Conservation (phyloP, 2,113 vertebrate species). For the Chaetodon trifascialis region DNA sequence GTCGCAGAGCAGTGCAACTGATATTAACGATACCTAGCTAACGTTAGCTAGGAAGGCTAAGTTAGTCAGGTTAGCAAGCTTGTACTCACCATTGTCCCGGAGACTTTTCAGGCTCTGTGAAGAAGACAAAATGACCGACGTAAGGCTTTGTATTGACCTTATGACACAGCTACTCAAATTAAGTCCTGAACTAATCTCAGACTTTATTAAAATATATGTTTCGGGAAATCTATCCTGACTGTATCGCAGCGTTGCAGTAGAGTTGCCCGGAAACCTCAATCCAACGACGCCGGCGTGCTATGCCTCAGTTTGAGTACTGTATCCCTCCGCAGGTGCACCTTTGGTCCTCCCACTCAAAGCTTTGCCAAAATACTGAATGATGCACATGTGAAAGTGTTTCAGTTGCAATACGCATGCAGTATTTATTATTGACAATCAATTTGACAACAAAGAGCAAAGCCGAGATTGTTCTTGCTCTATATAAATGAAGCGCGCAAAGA, state of each 20-base stretch:
- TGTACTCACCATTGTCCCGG: constrained; percentile 79
- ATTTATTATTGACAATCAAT: background rate
- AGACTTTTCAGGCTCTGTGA: constrained; percentile 49
- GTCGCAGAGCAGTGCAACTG: background rate
- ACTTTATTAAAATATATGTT: background rate
- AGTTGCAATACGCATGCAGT: background rate
- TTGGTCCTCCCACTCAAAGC: constrained; percentile 1
- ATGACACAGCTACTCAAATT: background rate
- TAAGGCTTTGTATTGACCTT: background rate
- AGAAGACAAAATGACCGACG: constrained; percentile 21
- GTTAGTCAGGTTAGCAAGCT: constrained; percentile 26
- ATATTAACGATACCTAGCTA: background rate
- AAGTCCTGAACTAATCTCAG: background rate
- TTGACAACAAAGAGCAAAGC: background rate
- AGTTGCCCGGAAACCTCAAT: constrained; percentile 65
- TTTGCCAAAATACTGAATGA: background rate
- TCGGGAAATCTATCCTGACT: background rate
- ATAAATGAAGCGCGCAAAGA: constrained; percentile 33
- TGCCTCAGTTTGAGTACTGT: constrained; percentile 6
- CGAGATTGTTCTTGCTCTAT: constrained; percentile 1
- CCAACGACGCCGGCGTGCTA: constrained; percentile 25
- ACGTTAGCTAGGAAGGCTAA: background rate
- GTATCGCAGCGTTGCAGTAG: constrained; percentile 23
- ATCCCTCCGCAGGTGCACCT: constrained; percentile 68
- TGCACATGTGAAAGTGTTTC: background rate